Percentiles rank a stretch among this genome's conserved stretches.
phyloP scores from a whole-genome alignment of 2,888 invertebrate species.

The Phragmatobia fuliginosa region DNA sequence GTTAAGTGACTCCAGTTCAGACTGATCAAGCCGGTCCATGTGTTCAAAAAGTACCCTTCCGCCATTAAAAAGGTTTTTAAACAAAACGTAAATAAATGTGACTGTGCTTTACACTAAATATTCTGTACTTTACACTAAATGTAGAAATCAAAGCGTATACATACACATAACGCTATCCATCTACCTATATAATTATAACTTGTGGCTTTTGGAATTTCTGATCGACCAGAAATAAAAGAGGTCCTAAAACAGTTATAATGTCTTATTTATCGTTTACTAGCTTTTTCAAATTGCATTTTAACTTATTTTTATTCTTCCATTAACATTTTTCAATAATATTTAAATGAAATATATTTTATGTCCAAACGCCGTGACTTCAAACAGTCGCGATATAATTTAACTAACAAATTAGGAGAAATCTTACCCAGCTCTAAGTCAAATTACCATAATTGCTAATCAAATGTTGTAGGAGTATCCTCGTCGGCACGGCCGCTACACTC shows the following conservation, averaged over 20 bases:
- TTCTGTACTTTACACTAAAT: too few species aligned
- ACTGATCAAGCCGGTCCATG: too few species aligned
- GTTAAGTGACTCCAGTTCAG: too few species aligned
- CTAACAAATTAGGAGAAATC: slow-evolving; percentile 85
- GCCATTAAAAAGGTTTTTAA: too few species aligned
- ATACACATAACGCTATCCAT: too few species aligned
- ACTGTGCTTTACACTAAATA: too few species aligned
- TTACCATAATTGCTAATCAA: slow-evolving; percentile 87
- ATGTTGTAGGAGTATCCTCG: slow-evolving; percentile 81
- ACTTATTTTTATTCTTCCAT: background rate
- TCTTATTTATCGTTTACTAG: too few species aligned
- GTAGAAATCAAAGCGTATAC: too few species aligned
- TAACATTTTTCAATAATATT: slow-evolving; percentile 48
- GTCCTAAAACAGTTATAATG: too few species aligned
- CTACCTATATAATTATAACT: background rate
- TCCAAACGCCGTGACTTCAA: slow-evolving; percentile 51
- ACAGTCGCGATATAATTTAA: slow-evolving; percentile 79
- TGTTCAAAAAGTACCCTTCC: too few species aligned
- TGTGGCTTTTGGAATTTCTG: background rate
- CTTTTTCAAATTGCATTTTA: background rate
- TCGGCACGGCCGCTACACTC: slow-evolving; percentile 68
- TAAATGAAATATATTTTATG: slow-evolving; percentile 51
- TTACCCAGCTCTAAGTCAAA: slow-evolving; percentile 85
- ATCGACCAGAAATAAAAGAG: background rate
- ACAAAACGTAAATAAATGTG: too few species aligned